Conservation (phyloP, 2,113 vertebrate species). For the Fukomys damarensis region DNA sequence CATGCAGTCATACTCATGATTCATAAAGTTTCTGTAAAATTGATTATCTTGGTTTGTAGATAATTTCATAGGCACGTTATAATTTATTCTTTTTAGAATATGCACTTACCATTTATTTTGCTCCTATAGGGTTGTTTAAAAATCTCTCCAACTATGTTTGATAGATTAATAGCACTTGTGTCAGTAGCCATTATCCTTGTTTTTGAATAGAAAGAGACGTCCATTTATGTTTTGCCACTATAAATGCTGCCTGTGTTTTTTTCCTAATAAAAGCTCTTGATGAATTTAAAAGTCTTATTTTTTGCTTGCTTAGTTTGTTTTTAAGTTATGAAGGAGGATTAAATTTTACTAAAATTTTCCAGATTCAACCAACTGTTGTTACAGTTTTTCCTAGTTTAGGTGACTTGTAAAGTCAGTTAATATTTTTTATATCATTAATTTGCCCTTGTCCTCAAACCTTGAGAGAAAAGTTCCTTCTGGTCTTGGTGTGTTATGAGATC, state of each 20-base stretch:
- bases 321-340: background rate
- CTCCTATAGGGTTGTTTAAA: background rate
- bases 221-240: background rate
- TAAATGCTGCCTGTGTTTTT: background rate
- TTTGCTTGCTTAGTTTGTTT: slow-evolving; percentile 14
- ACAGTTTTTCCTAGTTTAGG: background rate
- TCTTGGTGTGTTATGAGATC: background rate
- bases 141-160: background rate
- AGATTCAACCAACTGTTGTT: background rate
- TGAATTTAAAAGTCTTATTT: background rate
- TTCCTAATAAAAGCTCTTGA: background rate
- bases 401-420: background rate
- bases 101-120: background rate
- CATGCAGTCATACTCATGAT: background rate
- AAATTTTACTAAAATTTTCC: background rate
- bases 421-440: background rate
- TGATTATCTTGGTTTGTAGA: background rate
- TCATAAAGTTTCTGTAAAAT: background rate
- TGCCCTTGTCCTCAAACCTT: background rate
- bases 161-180: background rate
- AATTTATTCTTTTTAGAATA: slow-evolving; percentile 9
- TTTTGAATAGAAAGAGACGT: background rate
- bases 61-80: background rate
- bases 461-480: background rate
- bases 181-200: background rate